phyloP scores from a whole-genome alignment of 2,888 invertebrate genomes.

The Tortrix viridana region DNA sequence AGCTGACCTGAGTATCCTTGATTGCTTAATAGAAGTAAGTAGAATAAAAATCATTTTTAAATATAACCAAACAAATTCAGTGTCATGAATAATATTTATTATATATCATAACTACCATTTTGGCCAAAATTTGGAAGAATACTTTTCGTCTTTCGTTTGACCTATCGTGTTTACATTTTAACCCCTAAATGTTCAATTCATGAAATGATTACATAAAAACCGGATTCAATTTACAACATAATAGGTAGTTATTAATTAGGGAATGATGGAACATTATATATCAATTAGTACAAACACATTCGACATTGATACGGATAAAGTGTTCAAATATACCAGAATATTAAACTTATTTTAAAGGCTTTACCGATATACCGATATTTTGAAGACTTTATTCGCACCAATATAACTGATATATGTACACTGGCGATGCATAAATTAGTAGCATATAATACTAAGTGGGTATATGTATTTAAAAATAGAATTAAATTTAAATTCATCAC shows the following conservation, averaged over 20 bases:
- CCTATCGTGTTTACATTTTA: constrained; percentile 51
- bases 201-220: background rate
- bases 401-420: background rate
- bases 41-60: constrained; percentile 23
- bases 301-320: background rate
- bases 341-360: background rate
- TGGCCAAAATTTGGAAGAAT: constrained; percentile 81
- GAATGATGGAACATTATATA: background rate
- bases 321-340: background rate
- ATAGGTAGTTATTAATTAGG: no score
- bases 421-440: constrained; percentile 4
- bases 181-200: constrained; percentile 13
- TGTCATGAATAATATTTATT: constrained; percentile 73
- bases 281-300: constrained; percentile 1
- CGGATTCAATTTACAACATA: no score
- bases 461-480: constrained; percentile 28
- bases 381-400: background rate
- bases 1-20: constrained; percentile 31
- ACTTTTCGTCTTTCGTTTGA: constrained; percentile 61
- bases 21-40: constrained; percentile 5
- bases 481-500: constrained; percentile 19
- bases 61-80: constrained; percentile 47
- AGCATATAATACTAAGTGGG: constrained; percentile 15
- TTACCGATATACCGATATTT: background rate
- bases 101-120: constrained; percentile 73